Conservation (phyloP, 2,113 vertebrate genomes). For the Phalacrocorax brasilianus region DNA sequence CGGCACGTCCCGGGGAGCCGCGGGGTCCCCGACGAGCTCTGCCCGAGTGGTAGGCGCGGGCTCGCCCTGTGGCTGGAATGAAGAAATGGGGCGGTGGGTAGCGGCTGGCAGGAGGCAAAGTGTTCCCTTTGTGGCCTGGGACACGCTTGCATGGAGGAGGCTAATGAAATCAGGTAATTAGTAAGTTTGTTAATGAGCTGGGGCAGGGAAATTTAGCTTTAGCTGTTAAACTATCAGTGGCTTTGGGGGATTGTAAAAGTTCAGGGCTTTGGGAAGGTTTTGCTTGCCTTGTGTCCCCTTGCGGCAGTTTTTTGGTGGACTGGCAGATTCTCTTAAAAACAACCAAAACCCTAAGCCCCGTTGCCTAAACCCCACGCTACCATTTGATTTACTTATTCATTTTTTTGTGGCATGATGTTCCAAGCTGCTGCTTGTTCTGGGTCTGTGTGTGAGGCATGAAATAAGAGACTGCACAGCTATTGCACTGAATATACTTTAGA, state of each 20-base stretch:
- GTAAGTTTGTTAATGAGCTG: background rate
- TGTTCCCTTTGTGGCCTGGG: accelerated
- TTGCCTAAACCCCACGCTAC: background rate
- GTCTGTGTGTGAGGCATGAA: background rate
- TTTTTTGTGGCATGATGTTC: background rate
- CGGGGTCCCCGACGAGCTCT: accelerated
- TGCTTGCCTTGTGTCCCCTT: background rate
- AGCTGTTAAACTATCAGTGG: accelerated
- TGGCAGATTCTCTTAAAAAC: background rate
- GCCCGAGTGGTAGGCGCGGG: accelerated
- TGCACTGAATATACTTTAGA: background rate
- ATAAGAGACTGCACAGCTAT: background rate
- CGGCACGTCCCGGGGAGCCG: accelerated
- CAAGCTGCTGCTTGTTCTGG: background rate
- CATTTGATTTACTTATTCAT: accelerated
- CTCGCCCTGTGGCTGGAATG: accelerated
- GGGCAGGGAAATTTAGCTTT: background rate
- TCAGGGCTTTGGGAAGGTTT: background rate
- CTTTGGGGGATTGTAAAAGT: background rate
- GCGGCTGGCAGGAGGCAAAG: background rate
- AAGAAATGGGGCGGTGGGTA: background rate
- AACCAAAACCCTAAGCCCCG: accelerated
- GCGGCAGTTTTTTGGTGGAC: background rate
- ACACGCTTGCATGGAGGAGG: accelerated
- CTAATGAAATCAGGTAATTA: background rate